phyloP scores from a whole-genome alignment of 2,888 invertebrate genomes.

The Oegoconia quadripuncta region DNA sequence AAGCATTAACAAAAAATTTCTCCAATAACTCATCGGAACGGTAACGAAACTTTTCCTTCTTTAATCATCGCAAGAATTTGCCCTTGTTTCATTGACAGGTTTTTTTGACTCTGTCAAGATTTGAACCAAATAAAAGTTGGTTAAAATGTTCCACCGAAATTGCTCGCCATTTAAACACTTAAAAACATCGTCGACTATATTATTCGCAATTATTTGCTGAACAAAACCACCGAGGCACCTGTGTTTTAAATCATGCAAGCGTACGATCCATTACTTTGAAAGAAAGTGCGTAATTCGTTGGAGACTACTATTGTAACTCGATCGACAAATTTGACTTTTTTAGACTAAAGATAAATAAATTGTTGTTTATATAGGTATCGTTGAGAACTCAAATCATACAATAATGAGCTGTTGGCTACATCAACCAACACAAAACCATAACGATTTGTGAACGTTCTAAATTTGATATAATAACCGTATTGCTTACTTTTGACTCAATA shows the following conservation, averaged over 20 bases:
- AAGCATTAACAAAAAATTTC: too few species aligned
- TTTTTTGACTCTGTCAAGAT: not conserved
- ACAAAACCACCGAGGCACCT: slow-evolving; percentile 29
- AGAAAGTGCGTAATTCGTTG: slow-evolving; percentile 21
- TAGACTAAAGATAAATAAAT: too few species aligned
- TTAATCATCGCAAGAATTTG: not conserved
- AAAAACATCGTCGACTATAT: slow-evolving; percentile 23
- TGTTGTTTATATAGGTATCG: too few species aligned
- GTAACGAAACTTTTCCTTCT: not conserved
- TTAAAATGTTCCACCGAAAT: slow-evolving; percentile 1
- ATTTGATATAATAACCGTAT: too few species aligned
- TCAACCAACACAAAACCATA: too few species aligned
- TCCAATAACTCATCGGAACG: too few species aligned
- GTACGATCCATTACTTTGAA: slow-evolving; percentile 27
- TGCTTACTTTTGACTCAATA: too few species aligned
- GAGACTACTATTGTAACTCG: slow-evolving; percentile 20
- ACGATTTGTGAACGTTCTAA: too few species aligned
- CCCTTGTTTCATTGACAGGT: not conserved
- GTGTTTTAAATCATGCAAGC: slow-evolving; percentile 39
- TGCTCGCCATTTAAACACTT: slow-evolving; percentile 23
- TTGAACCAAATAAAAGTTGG: not conserved
- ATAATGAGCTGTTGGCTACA: too few species aligned
- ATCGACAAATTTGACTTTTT: slow-evolving; percentile 9
- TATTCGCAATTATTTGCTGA: slow-evolving; percentile 36
- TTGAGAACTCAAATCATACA: too few species aligned